Conservation (phyloP, 2,797 vertebrate genomes). For the Pangasius djambal region DNA sequence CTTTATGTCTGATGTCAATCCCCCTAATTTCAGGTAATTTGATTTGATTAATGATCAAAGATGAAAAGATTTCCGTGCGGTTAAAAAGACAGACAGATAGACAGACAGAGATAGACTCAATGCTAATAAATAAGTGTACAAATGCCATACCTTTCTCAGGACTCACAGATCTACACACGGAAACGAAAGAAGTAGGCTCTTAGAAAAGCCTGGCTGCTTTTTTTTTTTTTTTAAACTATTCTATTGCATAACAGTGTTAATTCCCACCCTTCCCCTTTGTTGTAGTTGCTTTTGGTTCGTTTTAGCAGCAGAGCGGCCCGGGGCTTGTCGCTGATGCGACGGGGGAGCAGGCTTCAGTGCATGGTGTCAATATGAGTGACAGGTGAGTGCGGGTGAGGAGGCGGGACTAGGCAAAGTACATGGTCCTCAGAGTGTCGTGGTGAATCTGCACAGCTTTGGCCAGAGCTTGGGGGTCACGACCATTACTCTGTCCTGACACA, state of each 20-base stretch:
- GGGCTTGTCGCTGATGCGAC: conserved; percentile 57
- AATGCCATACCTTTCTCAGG: conserved; percentile 34
- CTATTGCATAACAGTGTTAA: conserved; percentile 92
- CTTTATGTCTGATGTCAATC: background rate
- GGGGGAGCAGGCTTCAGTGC: conserved; percentile 71
- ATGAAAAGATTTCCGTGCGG: conserved; percentile 25
- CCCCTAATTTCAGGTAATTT: background rate
- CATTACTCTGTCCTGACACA: conserved; percentile 97
- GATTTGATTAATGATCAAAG: background rate
- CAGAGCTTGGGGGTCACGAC: conserved; percentile 91
- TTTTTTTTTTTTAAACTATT: conserved; percentile 35
- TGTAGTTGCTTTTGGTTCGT: conserved; percentile 62
- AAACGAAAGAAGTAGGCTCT: conserved; percentile 37
- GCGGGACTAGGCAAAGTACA: conserved; percentile 91
- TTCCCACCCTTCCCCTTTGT: conserved; percentile 73
- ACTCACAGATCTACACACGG: conserved; percentile 58
- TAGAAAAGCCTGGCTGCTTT: conserved; percentile 87
- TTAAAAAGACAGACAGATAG: conserved; percentile 11
- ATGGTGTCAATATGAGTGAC: conserved; percentile 68
- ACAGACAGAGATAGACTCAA: conserved; percentile 24
- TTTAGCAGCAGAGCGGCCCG: conserved; percentile 71
- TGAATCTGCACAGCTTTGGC: conserved; percentile 99
- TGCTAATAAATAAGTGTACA: conserved; percentile 55
- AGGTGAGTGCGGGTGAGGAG: conserved; percentile 53
- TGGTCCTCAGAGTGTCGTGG: conserved; percentile 99